Conservation (phyloP, 2,888 invertebrate genomes). For the Trimorus sp. region DNA sequence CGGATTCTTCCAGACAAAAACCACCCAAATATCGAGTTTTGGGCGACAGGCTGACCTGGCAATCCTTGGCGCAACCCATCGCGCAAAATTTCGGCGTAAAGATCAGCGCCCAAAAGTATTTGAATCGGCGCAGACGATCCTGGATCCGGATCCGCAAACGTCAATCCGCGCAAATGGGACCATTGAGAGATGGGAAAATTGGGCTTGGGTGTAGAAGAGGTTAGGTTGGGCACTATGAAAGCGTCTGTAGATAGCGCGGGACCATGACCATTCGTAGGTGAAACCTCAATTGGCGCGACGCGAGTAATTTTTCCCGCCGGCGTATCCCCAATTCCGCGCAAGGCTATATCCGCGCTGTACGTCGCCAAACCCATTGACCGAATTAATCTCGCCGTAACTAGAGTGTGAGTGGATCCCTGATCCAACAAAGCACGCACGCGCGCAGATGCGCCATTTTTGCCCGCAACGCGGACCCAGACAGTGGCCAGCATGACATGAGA, state of each 20-base stretch:
- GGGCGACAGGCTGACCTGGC: neutral
- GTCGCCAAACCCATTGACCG: no score
- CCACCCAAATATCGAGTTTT: neutral
- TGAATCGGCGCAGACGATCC: neutral
- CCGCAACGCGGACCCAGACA: no score
- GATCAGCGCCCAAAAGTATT: neutral
- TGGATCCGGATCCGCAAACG: neutral
- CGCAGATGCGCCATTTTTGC: no score
- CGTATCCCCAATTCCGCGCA: no score
- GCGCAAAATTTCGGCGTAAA: neutral
- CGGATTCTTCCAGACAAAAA: conserved; percentile 3
- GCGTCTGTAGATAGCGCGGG: neutral
- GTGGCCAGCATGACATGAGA: no score
- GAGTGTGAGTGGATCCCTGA: no score
- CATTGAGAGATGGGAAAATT: neutral
- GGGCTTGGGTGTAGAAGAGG: neutral
- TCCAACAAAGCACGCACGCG: no score
- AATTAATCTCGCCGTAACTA: no score
- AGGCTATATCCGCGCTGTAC: no score
- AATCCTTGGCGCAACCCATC: neutral
- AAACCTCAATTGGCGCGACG: no score
- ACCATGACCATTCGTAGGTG: no score
- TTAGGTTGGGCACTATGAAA: neutral
- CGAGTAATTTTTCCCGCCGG: no score
- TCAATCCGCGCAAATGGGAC: neutral